Evolutionary conservation across 2,113 vertebrate genomes (phyloP).

Genomic region (Probosciger aterrimus): DNA sequence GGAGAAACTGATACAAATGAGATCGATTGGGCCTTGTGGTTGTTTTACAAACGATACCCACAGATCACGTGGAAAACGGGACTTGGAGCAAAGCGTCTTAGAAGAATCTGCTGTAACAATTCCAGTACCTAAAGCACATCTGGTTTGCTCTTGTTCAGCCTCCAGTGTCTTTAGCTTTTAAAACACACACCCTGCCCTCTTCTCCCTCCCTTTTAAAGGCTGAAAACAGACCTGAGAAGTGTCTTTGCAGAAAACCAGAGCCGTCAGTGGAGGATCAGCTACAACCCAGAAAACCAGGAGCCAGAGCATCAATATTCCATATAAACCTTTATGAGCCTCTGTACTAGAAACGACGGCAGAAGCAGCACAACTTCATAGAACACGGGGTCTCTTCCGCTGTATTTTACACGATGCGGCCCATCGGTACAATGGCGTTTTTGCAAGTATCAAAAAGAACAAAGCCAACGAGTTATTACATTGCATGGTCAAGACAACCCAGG

Average conservation of each 20-base stretch:
- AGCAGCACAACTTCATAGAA: neutral
- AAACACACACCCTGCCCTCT: fast-evolving
- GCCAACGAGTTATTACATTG: neutral
- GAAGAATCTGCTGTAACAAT: neutral
- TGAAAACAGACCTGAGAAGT: neutral
- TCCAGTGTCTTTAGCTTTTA: neutral
- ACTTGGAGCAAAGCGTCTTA: neutral
- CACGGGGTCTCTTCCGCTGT: neutral
- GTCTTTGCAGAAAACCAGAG: neutral
- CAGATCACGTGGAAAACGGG: neutral
- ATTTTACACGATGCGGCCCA: neutral
- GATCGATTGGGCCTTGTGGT: no score
- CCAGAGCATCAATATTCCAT: neutral
- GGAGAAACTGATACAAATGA: neutral
- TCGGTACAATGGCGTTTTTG: neutral
- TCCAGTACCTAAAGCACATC: neutral
- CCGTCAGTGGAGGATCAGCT: neutral
- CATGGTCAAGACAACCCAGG: neutral
- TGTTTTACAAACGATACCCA: fast-evolving
- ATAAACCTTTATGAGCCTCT: neutral
- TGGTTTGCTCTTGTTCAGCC: neutral
- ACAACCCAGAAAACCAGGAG: neutral
- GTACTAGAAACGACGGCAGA: neutral
- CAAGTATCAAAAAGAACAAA: neutral
- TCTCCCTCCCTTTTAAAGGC: neutral